Base-by-base conservation (phyloP, 2,888 invertebrate genomes). In the Diplazon laetatorius region DNA sequence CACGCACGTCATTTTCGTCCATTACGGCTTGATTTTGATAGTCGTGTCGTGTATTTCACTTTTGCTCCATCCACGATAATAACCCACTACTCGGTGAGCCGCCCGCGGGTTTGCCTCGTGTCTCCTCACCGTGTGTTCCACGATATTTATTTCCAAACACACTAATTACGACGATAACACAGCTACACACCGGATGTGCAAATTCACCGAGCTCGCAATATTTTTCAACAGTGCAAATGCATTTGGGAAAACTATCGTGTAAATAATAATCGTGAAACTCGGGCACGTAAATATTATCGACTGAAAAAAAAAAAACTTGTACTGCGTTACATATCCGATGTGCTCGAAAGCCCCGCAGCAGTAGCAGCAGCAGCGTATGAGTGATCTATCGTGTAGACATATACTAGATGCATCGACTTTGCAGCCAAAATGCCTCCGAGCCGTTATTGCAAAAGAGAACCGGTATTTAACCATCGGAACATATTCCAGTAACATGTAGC, bases 81-180 rank as follows among this genome's bases (percentile, higher is more conserved):
- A n/a, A n/a, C 37, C 20, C 25, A 25, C 42, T 48, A 18, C 48
- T 48, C 48, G 12, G 6, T 48, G 1, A 6, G 5, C 14, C 22
- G 50, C 37, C 20, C 9, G 1, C 22, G 65, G 50, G 50, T 16
- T 14, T 14, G n/a, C 52, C 8, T 4, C 14, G 52, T 30, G 39
- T 10, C n/a, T 52, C 39, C 50, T n/a, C 16, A 39, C 37, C 9
- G 8, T 22, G 2, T 25, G 3, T 16, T 1, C 52, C n/a, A n/a
- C n/a, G n/a, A n/a, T 66, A 66, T 66, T 66, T 66, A 66, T 52
- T 22, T 52, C n/a, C 65, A 25, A 16, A 52, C 52, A 66, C 52
- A 39, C 50, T 66, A 50, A 66, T 66, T 66, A 66, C 65, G n/a
- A n/a, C n/a, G 52, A 25, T 66, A 66, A 66, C 50, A 55, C 52